phyloP scores from a whole-genome alignment of 2,888 invertebrate genomes.

The Drosophila fulvimacula region DNA sequence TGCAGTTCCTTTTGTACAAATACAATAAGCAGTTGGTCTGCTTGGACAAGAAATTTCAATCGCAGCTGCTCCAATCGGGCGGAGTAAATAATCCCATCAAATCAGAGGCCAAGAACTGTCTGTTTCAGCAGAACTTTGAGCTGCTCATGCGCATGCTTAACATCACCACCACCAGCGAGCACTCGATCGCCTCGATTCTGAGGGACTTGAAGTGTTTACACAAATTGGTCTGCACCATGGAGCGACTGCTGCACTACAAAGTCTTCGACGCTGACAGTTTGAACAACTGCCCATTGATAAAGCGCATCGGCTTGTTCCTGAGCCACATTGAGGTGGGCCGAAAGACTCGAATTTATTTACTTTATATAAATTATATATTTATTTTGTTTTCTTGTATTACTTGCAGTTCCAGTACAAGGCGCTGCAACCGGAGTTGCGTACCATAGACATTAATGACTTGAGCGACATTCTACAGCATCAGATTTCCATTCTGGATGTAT shows the following conservation, averaged over 20 bases:
- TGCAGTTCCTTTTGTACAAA: conserved; percentile 70
- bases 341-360: neutral
- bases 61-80: neutral
- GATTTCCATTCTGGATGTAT: conserved; percentile 62
- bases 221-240: conserved; percentile 69
- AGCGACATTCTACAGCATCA: conserved; percentile 69
- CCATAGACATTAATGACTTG: conserved; percentile 64
- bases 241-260: conserved; percentile 72
- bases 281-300: conserved; percentile 78
- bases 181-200: conserved; percentile 55
- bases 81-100: neutral
- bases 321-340: conserved; percentile 79
- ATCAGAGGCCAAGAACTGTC: conserved; percentile 61
- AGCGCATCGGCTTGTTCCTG: conserved; percentile 81
- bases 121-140: conserved; percentile 81
- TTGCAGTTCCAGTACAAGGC: conserved; percentile 77
- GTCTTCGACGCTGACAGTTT: conserved; percentile 69
- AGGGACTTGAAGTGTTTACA: conserved; percentile 68
- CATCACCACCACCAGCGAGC: conserved; percentile 62
- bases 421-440: conserved; percentile 36
- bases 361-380: too few species aligned
- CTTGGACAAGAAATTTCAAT: conserved; percentile 53
- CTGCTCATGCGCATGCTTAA: conserved; percentile 80
- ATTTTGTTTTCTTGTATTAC: too few species aligned
- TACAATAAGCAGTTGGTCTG: conserved; percentile 79